Base-by-base conservation (phyloP, 2,113 vertebrate species). In the Sclerurus mexicanus region DNA sequence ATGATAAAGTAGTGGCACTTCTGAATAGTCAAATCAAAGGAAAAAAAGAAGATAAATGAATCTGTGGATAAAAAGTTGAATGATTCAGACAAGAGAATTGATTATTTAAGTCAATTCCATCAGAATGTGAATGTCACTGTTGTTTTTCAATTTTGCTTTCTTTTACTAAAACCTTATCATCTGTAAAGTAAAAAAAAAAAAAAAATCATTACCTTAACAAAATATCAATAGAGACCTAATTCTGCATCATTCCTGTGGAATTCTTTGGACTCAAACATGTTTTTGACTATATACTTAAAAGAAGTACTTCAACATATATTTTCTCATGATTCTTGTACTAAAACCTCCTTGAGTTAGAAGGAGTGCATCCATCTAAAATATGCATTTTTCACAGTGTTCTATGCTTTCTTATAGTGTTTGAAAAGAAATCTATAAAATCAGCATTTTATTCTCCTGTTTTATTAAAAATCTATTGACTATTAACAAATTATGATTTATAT, bases 11-110 rank as follows among this genome's bases (percentile, higher is more conserved):
- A 86, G 46, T 76, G 17, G 55, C 64, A 95, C 22, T 93, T 86
- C 68, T 93, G 86, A 95, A 96, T 92, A 97, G 93, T 90, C 92
- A 93, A 96, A 97, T 97, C 95, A 96, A 95, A 64, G 21, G 23
- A 17, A 60, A 92, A 90, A 90, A 75, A 78, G 25, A 88, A 78
- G 40, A 79, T 2, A 90, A 86, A 94, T 82, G 27, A 87, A 77
- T 91, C 81, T 95, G 72, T 85, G 91, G 82, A 93, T 95, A 85
- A 95, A 93, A 92, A 95, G 68, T 68, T 71, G 76, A 95, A 84
- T 90, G 72, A 94, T 94, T 93, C 90, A 95, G 83, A 87, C 78
- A 87, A 93, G 71, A 53, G 76, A 85, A 92, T 82, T 96, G 84
- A 90, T 95, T 95, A 92, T 96, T 87, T 94, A 92, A 95, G 87